These are phyloP conservation scores for Motacilla tschutschensis DNA, from an alignment of 2,113 vertebrate species.

Conservation along the genomic window DNA sequence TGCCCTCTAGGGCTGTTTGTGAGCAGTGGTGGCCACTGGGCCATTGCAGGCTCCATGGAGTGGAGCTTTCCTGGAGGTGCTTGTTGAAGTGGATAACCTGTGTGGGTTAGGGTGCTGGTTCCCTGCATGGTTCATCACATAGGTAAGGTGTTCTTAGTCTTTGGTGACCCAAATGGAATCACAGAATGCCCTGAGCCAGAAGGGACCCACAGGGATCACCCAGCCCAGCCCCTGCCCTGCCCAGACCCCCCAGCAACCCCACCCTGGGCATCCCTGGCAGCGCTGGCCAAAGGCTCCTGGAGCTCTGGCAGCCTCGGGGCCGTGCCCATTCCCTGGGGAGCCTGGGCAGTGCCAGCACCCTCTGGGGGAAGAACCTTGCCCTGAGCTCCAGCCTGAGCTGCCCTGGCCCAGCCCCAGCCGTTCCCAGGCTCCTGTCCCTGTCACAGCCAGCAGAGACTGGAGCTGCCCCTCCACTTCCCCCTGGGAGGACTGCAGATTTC, in stretches of 20 bases:
- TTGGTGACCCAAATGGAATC: background rate
- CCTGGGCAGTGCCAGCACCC: background rate
- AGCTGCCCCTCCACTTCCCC: background rate
- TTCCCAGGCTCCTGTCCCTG: background rate
- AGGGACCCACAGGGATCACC: accelerated
- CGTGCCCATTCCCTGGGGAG: background rate
- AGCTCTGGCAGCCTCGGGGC: background rate
- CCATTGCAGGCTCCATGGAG: background rate
- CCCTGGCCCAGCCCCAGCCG: background rate
- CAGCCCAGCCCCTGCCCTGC: background rate
- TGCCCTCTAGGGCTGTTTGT: background rate
- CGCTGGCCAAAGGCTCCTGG: background rate
- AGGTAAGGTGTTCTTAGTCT: background rate
- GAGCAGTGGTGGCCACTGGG: background rate
- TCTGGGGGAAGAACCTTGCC: background rate
- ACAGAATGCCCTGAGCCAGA: background rate
- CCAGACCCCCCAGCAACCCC: accelerated
- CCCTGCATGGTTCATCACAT: background rate
- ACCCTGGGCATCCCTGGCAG: background rate
- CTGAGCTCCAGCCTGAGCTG: background rate
- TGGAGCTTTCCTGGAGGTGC: background rate
- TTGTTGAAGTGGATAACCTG: background rate
- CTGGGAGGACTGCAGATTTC: background rate
- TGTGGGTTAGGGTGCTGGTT: background rate
- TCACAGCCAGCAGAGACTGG: accelerated